Evolutionary conservation across 2,113 vertebrate genomes (phyloP).

Genomic region (Herpetotheres cachinnans): DNA sequence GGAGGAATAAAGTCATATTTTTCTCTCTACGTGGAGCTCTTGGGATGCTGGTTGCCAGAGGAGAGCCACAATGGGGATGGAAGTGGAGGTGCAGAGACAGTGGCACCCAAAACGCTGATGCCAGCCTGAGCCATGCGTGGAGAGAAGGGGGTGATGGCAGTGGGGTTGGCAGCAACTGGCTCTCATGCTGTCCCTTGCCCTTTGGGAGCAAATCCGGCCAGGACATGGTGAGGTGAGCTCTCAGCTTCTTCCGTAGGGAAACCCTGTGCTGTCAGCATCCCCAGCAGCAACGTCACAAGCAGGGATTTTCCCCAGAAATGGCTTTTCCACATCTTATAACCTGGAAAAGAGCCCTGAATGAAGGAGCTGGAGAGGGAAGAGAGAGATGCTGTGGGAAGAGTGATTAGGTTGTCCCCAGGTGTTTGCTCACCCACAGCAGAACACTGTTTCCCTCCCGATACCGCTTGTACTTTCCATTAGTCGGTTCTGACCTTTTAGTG

Average conservation of each 20-base stretch:
- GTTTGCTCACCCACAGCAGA: slow-evolving; percentile 43
- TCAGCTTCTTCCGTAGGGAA: neutral
- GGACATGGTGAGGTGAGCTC: rapidly evolving
- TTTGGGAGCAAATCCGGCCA: neutral
- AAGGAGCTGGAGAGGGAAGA: neutral
- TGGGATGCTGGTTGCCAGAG: neutral
- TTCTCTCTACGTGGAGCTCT: rapidly evolving
- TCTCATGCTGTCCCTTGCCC: neutral
- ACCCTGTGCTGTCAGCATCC: rapidly evolving
- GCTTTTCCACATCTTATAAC: neutral
- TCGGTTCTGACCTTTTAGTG: slow-evolving; percentile 63
- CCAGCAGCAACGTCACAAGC: rapidly evolving
- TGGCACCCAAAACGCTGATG: neutral
- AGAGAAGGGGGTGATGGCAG: neutral
- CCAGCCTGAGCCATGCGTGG: rapidly evolving
- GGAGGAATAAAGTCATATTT: neutral
- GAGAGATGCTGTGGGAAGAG: slow-evolving; percentile 26
- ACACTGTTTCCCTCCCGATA: slow-evolving; percentile 38
- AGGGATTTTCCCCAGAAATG: neutral
- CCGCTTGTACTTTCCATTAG: slow-evolving; percentile 66
- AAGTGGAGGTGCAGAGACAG: neutral
- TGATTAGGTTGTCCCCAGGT: slow-evolving; percentile 53
- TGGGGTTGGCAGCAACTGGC: neutral
- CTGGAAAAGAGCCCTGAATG: neutral
- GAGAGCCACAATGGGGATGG: neutral